These are phyloP conservation scores for Spheniscus humboldti DNA, from an alignment of 2,797 vertebrate species.

Conservation along the genomic window DNA sequence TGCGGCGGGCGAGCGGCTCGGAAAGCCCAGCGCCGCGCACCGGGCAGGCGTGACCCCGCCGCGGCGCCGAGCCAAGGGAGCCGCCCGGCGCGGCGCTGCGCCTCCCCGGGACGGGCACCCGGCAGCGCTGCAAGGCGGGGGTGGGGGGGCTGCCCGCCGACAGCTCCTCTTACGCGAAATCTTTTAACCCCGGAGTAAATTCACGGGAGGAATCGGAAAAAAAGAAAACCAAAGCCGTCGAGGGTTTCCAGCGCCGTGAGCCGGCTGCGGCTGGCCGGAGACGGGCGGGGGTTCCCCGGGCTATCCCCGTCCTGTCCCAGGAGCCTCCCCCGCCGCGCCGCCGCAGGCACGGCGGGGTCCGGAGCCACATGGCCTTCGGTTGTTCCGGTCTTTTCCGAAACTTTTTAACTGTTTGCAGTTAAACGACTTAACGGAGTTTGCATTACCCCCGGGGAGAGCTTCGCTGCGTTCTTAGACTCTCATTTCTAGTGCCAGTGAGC, in stretches of 20 bases:
- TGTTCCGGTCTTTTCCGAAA: fast-evolving
- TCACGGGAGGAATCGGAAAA: neutral
- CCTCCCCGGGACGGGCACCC: neutral
- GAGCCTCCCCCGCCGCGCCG: neutral
- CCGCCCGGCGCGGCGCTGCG: neutral
- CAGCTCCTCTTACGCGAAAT: neutral
- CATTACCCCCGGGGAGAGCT: fast-evolving
- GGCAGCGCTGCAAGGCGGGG: neutral
- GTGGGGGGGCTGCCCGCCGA: neutral
- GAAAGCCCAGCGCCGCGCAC: slow-evolving; percentile 3
- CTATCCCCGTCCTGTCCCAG: neutral
- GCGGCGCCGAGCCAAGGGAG: neutral
- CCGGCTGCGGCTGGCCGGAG: neutral
- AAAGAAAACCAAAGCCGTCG: neutral
- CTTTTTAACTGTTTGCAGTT: neutral
- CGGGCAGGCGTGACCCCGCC: slow-evolving; percentile 25
- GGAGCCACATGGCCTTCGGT: neutral
- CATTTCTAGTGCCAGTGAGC: fast-evolving
- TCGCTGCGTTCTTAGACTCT: too few species aligned
- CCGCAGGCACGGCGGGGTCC: neutral
- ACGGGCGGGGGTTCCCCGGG: neutral
- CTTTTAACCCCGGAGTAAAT: neutral
- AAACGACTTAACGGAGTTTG: fast-evolving
- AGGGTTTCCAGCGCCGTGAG: neutral
- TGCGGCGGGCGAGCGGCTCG: slow-evolving; percentile 19